Base-by-base conservation (phyloP, 2,797 vertebrate species). In the Percopsis omiscomaycus region DNA sequence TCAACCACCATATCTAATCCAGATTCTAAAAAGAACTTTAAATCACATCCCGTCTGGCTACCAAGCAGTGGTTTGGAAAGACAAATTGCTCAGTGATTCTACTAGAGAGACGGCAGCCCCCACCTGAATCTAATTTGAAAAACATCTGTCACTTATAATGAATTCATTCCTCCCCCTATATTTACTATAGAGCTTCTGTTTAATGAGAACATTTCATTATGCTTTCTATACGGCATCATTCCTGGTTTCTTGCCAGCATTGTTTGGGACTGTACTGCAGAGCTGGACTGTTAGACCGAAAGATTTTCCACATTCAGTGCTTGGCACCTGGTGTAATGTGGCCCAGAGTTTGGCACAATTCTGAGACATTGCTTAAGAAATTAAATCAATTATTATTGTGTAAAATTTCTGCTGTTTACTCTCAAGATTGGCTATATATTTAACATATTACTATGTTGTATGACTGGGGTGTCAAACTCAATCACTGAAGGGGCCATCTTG, bases 121-220 rank as follows among this genome's bases (percentile, higher is more conserved):
- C 13, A 60, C 64, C 73, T 69, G 60, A 64, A 75, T 71, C 50
- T 65, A 30, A 78, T 78, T 82, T 69, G 29, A 71, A 61, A 71
- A 75, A 75, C 75, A 81, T 84, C 66, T 76, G 66, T 64, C 59
- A 60, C 16, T 64, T 81, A 47, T 78, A 72, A 69, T 75, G 69
- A 68, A 74, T 78, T 61, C 28, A 55, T 70, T 65, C 67, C 49
- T 66, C 14, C 16, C 16, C 3, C 8, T 37, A 3, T 70, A 57
- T 68, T 51, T 61, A 63, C 61, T 60, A 59, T 60, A 45, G 66
- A 14, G 46, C 30, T 44, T 66, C 29, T 32, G 59, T 66, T 69
- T 59, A 48, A 45, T 51, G 54, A 62, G 11, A 37, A 73, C 60
- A 32, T 50, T 11, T 6, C 13, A 49, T 32, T 52, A n/a, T 49